Conservation (phyloP, 2,888 invertebrate species). For the Amblyjoppa fuscipennis region DNA sequence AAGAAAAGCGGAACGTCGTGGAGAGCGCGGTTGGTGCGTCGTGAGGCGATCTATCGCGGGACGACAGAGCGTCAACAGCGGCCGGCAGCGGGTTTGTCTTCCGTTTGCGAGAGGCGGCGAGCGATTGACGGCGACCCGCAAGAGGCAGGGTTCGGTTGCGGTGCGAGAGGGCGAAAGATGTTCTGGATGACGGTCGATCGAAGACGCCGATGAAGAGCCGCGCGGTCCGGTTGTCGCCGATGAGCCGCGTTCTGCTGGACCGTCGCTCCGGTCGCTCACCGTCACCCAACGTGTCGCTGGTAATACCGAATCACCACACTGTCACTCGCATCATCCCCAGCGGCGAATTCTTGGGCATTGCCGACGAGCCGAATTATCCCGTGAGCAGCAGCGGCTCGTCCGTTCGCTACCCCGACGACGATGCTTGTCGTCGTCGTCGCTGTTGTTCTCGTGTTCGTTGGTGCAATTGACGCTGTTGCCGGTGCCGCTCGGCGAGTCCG, state of each 20-base stretch:
- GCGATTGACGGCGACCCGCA: background rate
- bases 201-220: conserved; percentile 38
- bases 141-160: too few species aligned
- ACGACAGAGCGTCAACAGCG: conserved; percentile 29
- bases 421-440: conserved; percentile 59
- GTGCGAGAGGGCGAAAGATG: too few species aligned
- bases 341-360: conserved; percentile 9
- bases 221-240: conserved; percentile 10
- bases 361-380: background rate
- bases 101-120: background rate
- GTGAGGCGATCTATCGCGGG: too few species aligned
- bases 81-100: conserved; percentile 33
- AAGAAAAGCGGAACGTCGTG: conserved; percentile 28
- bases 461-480: conserved; percentile 46
- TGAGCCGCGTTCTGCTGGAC: conserved; percentile 60
- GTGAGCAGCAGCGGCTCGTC: background rate
- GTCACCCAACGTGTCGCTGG: conserved; percentile 52
- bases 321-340: conserved; percentile 66
- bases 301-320: conserved; percentile 66
- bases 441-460: conserved; percentile 54
- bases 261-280: conserved; percentile 40
- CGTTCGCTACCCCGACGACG: background rate
- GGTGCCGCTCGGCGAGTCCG: conserved; percentile 3
- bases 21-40: too few species aligned
- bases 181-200: background rate